These are phyloP conservation scores for Meda fulgida DNA, from an alignment of 2,797 vertebrate genomes.

Conservation along the genomic window DNA sequence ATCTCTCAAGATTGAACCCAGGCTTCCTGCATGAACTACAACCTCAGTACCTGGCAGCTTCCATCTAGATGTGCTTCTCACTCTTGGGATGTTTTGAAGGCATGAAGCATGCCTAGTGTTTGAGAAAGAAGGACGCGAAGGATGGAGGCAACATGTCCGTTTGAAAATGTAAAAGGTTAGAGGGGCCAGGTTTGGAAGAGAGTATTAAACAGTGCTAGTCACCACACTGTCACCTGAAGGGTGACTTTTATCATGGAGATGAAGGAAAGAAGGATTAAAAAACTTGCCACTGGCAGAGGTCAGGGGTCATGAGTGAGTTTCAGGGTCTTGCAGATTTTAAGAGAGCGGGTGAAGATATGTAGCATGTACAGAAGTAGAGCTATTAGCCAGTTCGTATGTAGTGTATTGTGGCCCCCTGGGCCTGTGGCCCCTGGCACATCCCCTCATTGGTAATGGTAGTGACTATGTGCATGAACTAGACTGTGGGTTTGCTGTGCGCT, in stretches of 20 bases:
- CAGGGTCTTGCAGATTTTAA: constrained; percentile 15
- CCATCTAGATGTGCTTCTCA: constrained; percentile 48
- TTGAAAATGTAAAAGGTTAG: constrained; percentile 25
- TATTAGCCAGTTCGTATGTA: constrained; percentile 63
- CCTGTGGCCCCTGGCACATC: constrained; percentile 40
- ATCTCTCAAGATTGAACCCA: constrained; percentile 93
- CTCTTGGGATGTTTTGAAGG: constrained; percentile 41
- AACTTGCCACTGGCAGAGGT: constrained; percentile 37
- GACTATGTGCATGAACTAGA: constrained; percentile 51
- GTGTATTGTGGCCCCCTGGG: constrained; percentile 48
- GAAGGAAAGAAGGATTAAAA: constrained; percentile 22
- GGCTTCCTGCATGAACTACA: constrained; percentile 89
- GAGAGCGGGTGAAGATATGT: constrained; percentile 72
- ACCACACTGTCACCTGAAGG: constrained; percentile 4
- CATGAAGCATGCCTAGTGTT: constrained; percentile 41
- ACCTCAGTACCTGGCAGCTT: constrained; percentile 61
- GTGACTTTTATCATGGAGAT: neutral
- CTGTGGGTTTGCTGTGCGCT: constrained; percentile 36
- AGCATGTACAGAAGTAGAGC: constrained; percentile 79
- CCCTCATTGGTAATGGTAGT: constrained; percentile 49
- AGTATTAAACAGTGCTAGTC: constrained; percentile 19
- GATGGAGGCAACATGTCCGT: neutral
- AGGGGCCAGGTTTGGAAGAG: constrained; percentile 5
- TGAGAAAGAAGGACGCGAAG: neutral
- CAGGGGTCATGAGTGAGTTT: constrained; percentile 15